A percentile compares a stretch with the other conserved stretches of the same genome.
phyloP scores from a whole-genome alignment of 53 echinoderm and acorn worm species.

The Temnopleurus reevesii region DNA sequence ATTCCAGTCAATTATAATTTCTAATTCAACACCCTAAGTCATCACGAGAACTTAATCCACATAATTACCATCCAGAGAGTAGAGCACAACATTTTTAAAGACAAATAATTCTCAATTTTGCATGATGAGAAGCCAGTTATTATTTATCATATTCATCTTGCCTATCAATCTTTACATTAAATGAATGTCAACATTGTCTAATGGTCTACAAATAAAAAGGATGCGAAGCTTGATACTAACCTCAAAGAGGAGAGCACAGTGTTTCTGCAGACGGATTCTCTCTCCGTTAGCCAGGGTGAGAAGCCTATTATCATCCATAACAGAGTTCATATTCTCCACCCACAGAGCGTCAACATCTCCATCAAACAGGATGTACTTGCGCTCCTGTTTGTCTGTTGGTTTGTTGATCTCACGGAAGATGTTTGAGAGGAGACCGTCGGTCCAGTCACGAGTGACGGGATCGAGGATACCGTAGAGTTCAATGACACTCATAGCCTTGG shows the following conservation, averaged over 20 bases:
- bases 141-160: no score
- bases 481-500: conserved; percentile 98
- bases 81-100: no score
- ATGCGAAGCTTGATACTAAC: conserved; percentile 55
- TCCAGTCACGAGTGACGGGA: conserved; percentile 96
- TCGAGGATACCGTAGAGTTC: conserved; percentile 98
- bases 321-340: conserved; percentile 99
- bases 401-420: conserved; percentile 99
- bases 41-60: no score
- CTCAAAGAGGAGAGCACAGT: conserved; percentile 98
- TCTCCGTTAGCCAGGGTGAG: conserved; percentile 98
- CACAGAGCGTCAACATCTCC: conserved; percentile 96
- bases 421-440: conserved; percentile 98
- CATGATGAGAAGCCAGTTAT: no score
- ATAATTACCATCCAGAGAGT: no score
- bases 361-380: conserved; percentile 99
- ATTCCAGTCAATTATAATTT: no score
- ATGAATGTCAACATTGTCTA: no score
- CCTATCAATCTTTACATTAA: no score
- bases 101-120: no score
- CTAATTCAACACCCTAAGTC: no score
- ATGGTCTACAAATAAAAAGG: no score
- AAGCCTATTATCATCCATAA: conserved; percentile 96
- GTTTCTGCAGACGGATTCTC: conserved; percentile 96
- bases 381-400: conserved; percentile 97